Evolutionary conservation across 1,140 invertebrate genomes (phyloP).

Genomic region (Ganaspis sp.): DNA sequence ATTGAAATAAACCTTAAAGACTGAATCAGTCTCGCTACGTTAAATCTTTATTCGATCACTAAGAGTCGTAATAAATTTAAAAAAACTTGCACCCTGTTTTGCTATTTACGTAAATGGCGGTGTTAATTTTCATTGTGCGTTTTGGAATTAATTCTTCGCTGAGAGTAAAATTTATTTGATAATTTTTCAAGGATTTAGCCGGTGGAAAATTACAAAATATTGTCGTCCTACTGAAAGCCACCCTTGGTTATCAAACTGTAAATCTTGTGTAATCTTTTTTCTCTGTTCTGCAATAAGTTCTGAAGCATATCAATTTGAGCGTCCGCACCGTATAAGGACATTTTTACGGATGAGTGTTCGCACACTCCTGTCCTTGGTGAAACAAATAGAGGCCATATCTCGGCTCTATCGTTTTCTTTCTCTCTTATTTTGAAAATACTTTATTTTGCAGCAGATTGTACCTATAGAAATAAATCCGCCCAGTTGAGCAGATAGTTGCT

Average conservation of each 20-base stretch:
- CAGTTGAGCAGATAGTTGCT: slow-evolving; percentile 79
- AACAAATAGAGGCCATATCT: slow-evolving; percentile 29
- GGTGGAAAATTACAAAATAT: background rate
- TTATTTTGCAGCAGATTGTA: slow-evolving; percentile 73
- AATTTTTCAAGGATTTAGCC: background rate
- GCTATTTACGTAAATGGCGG: too few species aligned
- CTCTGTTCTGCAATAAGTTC: background rate
- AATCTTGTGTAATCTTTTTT: background rate
- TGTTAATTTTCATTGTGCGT: too few species aligned
- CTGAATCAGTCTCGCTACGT: too few species aligned
- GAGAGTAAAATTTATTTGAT: too few species aligned
- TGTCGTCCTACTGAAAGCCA: background rate
- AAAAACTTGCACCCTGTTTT: too few species aligned
- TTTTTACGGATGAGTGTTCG: slow-evolving; percentile 12
- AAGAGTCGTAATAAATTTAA: too few species aligned
- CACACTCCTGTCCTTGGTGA: slow-evolving; percentile 6
- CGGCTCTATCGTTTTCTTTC: slow-evolving; percentile 19
- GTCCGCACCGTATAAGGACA: slow-evolving; percentile 22
- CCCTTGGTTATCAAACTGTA: background rate
- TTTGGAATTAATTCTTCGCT: too few species aligned
- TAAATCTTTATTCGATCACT: too few species aligned
- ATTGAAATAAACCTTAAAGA: too few species aligned
- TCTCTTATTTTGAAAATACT: slow-evolving; percentile 60
- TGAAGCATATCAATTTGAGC: slow-evolving; percentile 16
- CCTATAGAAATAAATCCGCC: slow-evolving; percentile 73